Evolutionary conservation across 2,888 invertebrate species (phyloP).

Genomic region (Microdon myrmicae): DNA sequence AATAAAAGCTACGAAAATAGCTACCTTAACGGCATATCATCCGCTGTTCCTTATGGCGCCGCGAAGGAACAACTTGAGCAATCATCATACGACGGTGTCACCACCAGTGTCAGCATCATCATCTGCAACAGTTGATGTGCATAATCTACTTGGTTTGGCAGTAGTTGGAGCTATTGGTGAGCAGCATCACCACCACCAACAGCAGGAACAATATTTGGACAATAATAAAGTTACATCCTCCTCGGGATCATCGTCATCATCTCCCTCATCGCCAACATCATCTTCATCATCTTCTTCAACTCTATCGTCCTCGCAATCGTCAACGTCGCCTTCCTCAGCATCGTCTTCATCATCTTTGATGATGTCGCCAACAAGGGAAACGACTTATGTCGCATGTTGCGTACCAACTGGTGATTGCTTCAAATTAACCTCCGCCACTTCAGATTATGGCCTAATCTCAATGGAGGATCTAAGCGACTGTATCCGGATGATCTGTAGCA

Average conservation of each 20-base stretch:
- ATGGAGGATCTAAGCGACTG: constrained; percentile 81
- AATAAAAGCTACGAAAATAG: constrained; percentile 57
- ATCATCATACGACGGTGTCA: constrained; percentile 55
- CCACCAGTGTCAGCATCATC: constrained; percentile 31
- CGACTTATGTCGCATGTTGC: constrained; percentile 75
- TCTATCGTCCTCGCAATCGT: constrained; percentile 8
- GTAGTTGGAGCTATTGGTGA: constrained; percentile 24
- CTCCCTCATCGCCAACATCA: not conserved
- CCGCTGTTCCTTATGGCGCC: constrained; percentile 68
- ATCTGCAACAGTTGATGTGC: constrained; percentile 60
- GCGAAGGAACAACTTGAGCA: constrained; percentile 67
- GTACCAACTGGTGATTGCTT: constrained; percentile 85
- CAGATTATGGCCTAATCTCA: constrained; percentile 70
- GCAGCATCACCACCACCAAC: constrained; percentile 44
- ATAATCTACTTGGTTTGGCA: constrained; percentile 59
- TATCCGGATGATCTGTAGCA: constrained; percentile 92
- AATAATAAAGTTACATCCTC: constrained; percentile 32
- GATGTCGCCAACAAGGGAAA: constrained; percentile 59
- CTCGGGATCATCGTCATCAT: constrained; percentile 16
- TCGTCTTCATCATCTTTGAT: constrained; percentile 35
- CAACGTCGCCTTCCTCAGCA: constrained; percentile 21
- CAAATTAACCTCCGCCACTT: constrained; percentile 68
- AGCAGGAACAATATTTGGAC: constrained; percentile 26
- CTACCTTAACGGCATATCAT: constrained; percentile 56
- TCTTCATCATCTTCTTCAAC: constrained; percentile 9